A percentile compares a stretch with the other conserved stretches of the same genome.
Conservation (phyloP, 2,888 invertebrate species). For the Pheosia tremula region DNA sequence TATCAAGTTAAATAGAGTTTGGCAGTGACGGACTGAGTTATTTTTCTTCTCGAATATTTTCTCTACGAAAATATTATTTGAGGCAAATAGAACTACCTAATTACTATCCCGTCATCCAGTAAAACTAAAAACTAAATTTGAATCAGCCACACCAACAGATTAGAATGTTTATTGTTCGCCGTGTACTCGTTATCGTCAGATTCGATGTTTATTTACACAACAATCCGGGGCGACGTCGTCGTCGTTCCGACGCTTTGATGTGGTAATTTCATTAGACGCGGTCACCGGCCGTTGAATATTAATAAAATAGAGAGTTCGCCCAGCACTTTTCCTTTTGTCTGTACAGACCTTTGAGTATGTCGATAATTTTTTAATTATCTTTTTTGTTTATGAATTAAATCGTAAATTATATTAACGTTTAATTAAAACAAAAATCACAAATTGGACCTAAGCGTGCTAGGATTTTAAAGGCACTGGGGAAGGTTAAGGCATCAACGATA, state of each 20-base stretch:
- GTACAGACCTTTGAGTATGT: conserved; percentile 25
- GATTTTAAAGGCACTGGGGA: no score
- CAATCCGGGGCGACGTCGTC: conserved; percentile 53
- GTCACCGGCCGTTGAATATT: conserved; percentile 72
- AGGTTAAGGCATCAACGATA: no score
- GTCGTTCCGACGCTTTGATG: conserved; percentile 67
- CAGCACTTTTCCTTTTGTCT: conserved; percentile 56
- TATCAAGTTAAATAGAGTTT: not conserved
- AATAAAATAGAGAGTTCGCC: conserved; percentile 55
- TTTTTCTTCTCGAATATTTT: not conserved
- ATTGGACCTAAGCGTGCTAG: no score
- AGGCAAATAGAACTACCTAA: not conserved
- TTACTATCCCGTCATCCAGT: conserved; percentile 1
- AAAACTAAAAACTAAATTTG: conserved; percentile 24
- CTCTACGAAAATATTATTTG: not conserved
- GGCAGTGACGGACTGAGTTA: not conserved
- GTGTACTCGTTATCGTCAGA: conserved; percentile 61
- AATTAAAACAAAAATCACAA: no score
- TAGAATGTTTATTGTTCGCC: conserved; percentile 44
- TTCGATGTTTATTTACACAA: conserved; percentile 79
- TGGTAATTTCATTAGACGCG: conserved; percentile 78
- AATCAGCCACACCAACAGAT: conserved; percentile 34
- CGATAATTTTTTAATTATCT: not conserved
- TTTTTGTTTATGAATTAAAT: not conserved
- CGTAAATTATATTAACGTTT: no score